Conservation (phyloP, 2,888 invertebrate species). For the Deroplatys truncata region DNA sequence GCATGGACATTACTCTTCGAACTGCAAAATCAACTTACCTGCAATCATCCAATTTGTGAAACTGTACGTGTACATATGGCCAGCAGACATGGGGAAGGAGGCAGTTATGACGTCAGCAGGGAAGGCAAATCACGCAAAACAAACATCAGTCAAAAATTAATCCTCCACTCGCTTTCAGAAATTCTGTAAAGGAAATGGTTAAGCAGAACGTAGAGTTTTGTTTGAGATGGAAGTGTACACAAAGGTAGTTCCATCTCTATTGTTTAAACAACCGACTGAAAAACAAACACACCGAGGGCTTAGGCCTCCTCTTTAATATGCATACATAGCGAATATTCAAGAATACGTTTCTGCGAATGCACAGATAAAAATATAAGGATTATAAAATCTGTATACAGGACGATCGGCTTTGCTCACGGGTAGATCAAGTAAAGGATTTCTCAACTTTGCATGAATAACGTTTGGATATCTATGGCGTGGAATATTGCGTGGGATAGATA, state of each 20-base stretch:
- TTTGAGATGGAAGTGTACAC: not conserved
- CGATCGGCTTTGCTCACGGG: not conserved
- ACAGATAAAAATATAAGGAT: not conserved
- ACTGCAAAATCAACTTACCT: not conserved
- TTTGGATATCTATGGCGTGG: too few relatives aligned
- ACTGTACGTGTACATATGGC: not conserved
- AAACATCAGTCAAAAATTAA: not conserved
- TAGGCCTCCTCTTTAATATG: not conserved
- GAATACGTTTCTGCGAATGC: not conserved
- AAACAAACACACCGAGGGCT: not conserved
- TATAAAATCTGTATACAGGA: not conserved
- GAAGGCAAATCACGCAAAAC: not conserved
- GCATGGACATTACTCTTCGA: not conserved
- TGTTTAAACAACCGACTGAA: not conserved
- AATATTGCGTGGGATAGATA: too few relatives aligned
- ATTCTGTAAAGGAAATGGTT: not conserved
- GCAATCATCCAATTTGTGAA: not conserved
- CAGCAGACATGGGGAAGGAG: not conserved
- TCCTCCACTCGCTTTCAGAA: not conserved
- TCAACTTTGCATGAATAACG: too few relatives aligned
- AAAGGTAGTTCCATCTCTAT: not conserved
- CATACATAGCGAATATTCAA: not conserved
- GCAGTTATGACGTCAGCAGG: not conserved
- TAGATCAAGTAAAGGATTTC: not conserved
- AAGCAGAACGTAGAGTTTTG: not conserved